Base-by-base conservation (phyloP, 2,797 vertebrate genomes). In the Oreochromis grahami region DNA sequence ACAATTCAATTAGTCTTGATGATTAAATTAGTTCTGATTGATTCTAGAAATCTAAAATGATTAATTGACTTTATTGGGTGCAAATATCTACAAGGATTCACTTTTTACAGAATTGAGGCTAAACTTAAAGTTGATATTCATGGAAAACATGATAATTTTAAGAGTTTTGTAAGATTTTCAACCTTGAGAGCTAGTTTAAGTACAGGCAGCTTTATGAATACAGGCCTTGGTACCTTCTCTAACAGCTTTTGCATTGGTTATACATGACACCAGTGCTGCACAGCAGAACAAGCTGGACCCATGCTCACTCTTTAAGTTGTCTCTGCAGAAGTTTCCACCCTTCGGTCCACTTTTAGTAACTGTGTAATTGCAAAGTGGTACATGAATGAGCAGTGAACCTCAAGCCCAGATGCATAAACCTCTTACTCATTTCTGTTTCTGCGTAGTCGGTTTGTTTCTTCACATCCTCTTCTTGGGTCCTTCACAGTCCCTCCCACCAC, bases 341-440 rank as follows among this genome's bases (percentile, higher is more conserved):
- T 13, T 38, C 4, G 0, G 38, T 65, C 60, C 11, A 38, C 34
- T 65, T 65, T 65, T 34, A 38, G 0, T 13, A 65, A 38, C 3
- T 7, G 60, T 1, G 11, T 65, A 65, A 38, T 38, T 38, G 0
- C 19, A 65, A 38, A 65, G 11, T 36, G 34, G 14, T 8, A 34
- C 56, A 60, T 0, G 56, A 60, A 60, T 34, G 29, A 34, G 56
- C 56, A 34, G 29, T 34, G 29, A 65, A 38, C 60, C 60, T 65
- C 60, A n/a, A 13, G 11, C 34, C 34, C 17, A 12, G 60, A 13
- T 63, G 60, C 60, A 36, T 63, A 63, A 63, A 38, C 4, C 32
- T 63, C 60, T n/a, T 11, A 36, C 19, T 63, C 34, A 63, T 0
- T 63, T 38, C 58, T 13, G 17, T 63, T 63, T 21, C 60, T 21